Evolutionary conservation across 2,113 vertebrate species (phyloP), one percentile per base, ranked within the genome.

Genomic region (Gulo gulo): DNA sequence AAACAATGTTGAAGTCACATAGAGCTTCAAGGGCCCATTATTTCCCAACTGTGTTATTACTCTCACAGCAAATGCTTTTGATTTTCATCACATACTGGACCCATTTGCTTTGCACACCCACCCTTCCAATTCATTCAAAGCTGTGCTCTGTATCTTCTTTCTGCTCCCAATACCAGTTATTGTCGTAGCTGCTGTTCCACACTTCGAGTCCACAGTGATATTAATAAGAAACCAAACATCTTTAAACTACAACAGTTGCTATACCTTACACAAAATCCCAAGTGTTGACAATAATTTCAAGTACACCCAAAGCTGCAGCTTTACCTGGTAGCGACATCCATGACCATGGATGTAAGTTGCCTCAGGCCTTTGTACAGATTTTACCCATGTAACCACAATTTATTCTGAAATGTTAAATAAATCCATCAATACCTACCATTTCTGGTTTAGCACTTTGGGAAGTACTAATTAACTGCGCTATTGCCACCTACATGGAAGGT

Each of bases 281-380:
- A 63, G 16, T 50, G 74, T 92, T 23, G 79, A 83, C n/a, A 61
- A 14, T 55, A 74, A 88, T 85, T 93, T 12, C 57, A 84, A 88
- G 23, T 4, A 91, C 2, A 71, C 2, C 29, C 15, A 18, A 57
- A 57, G 18, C 57, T 74, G 92, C 12, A 16, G 6, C 63, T 73
- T 69, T 45, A 55, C 42, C 3, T 52, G 26, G 14, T 16, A 89
- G 47, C 26, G n/a, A 21, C 26, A 80, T 26, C 59, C 4, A 55
- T 42, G 18, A 59, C 63, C 29, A 52, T 50, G 39, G 39, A 39
- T 39, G 47, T 13, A 67, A 61, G 0, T 92, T 78, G 67, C 12
- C 47, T 42, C 8, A 79, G 29, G 6, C 0, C 4, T 78, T 92
- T 26, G 31, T 24, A 42, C 18, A 13, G 39, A 6, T 69, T 95